phyloP scores from a whole-genome alignment of 2,888 invertebrate genomes.

The Hedychridium roseum region DNA sequence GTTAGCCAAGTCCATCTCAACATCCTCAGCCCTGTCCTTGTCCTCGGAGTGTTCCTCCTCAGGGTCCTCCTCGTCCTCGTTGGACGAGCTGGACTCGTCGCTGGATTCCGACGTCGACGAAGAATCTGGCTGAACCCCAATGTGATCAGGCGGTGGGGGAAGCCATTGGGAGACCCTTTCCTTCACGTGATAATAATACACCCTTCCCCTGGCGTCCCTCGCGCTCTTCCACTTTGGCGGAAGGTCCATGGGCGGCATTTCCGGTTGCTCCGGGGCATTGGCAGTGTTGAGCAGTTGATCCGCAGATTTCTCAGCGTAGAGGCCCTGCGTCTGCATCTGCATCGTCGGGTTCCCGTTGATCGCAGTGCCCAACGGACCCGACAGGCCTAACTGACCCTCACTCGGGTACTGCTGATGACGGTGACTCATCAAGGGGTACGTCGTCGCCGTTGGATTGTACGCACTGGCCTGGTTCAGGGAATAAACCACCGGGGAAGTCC shows the following conservation, averaged over 20 bases:
- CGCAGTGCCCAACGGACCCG: conserved; percentile 43
- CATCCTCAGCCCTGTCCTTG: conserved; percentile 36
- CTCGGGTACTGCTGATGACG: conserved; percentile 39
- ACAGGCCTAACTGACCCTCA: conserved; percentile 34
- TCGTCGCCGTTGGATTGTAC: conserved; percentile 36
- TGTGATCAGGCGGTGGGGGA: conserved; percentile 67
- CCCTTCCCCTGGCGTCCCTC: conserved; percentile 80
- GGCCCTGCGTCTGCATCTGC: conserved; percentile 32
- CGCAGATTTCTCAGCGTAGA: conserved; percentile 30
- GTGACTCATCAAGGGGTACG: conserved; percentile 35
- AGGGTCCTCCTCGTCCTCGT: conserved; percentile 65
- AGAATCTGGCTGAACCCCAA: conserved; percentile 56
- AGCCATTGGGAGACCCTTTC: conserved; percentile 82
- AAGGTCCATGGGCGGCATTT: conserved; percentile 66
- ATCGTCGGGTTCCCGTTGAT: conserved; percentile 44
- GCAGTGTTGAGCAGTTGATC: conserved; percentile 31
- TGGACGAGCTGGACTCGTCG: conserved; percentile 61
- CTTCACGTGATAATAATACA: conserved; percentile 91
- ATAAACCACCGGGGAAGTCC: conserved; percentile 39
- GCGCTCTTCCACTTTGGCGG: conserved; percentile 91
- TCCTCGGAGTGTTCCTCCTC: conserved; percentile 49
- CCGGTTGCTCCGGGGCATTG: conserved; percentile 37
- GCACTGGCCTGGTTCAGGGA: conserved; percentile 38
- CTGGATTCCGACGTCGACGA: conserved; percentile 64
- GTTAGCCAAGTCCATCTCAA: conserved; percentile 42